phyloP scores from a whole-genome alignment of 2,797 vertebrate species.

The Ctenochaetus hawaiiensis region DNA sequence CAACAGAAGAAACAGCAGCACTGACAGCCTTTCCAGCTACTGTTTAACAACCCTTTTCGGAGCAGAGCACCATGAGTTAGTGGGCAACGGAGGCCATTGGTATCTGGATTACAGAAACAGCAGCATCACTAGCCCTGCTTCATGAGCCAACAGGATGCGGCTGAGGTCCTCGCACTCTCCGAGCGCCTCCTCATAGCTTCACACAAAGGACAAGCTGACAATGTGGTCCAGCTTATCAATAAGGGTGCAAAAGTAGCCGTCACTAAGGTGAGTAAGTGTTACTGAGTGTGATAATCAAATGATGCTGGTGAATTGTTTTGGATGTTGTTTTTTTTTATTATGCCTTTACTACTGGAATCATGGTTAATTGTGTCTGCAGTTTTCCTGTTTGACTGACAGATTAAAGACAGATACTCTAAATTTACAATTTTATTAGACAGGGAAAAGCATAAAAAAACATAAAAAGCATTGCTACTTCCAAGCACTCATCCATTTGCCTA shows the following conservation, averaged over 20 bases:
- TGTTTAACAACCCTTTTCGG: constrained; percentile 4
- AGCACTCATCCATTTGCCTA: no score
- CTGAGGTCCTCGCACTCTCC: constrained; percentile 92
- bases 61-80: constrained; percentile 75
- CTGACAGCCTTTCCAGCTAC: constrained; percentile 21
- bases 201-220: constrained; percentile 96
- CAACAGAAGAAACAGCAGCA: constrained; percentile 17
- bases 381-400: no score
- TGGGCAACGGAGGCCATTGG: neutral
- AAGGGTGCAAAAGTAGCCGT: constrained; percentile 97
- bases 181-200: constrained; percentile 98
- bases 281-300: neutral
- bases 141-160: constrained; percentile 99
- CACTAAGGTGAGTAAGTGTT: constrained; percentile 92
- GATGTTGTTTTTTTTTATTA: no score
- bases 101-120: constrained; percentile 68
- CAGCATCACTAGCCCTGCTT: constrained; percentile 85
- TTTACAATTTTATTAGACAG: no score
- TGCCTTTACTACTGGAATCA: no score
- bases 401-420: no score
- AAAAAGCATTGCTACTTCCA: neutral
- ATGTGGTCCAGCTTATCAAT: constrained; percentile 99
- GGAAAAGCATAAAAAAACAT: no score
- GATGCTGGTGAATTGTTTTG: neutral
- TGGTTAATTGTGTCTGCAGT: no score